A percentile compares a stretch with the other conserved stretches of the same genome.
phyloP scores from a whole-genome alignment of 1,140 invertebrate species.

The Paraescarpia echinospica region DNA sequence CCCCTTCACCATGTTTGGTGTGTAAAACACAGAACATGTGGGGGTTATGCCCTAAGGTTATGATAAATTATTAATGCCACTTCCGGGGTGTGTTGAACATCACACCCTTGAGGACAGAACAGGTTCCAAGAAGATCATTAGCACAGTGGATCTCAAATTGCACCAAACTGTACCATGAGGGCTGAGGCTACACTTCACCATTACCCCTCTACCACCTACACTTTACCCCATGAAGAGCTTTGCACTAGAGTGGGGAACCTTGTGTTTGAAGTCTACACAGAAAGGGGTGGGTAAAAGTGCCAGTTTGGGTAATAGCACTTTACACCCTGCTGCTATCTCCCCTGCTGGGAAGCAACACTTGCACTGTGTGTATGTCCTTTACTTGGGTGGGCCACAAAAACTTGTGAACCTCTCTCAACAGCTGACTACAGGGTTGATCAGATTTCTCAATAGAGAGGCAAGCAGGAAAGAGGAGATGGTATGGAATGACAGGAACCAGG shows the following conservation, averaged over 20 bases:
- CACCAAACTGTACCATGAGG: background rate
- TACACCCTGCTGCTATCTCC: background rate
- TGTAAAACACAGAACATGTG: background rate
- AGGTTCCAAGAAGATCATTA: background rate
- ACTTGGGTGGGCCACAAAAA: conserved; percentile 3
- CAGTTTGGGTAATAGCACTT: background rate
- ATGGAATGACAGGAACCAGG: background rate
- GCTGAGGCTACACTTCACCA: background rate
- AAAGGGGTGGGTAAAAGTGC: no score
- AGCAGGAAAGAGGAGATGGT: background rate
- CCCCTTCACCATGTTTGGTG: no score
- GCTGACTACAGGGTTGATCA: background rate
- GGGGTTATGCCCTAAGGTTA: background rate
- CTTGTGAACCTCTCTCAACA: background rate
- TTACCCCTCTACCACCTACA: background rate
- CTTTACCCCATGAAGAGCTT: background rate
- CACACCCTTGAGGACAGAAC: background rate
- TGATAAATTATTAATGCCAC: background rate
- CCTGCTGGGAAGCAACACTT: background rate
- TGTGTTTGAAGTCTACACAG: background rate
- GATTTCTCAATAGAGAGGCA: background rate
- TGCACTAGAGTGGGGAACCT: background rate
- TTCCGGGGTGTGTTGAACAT: conserved; percentile 2
- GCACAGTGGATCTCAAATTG: background rate
- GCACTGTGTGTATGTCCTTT: background rate